Conservation (phyloP, 2,113 vertebrate genomes). For the Psephotus haematonotus region DNA sequence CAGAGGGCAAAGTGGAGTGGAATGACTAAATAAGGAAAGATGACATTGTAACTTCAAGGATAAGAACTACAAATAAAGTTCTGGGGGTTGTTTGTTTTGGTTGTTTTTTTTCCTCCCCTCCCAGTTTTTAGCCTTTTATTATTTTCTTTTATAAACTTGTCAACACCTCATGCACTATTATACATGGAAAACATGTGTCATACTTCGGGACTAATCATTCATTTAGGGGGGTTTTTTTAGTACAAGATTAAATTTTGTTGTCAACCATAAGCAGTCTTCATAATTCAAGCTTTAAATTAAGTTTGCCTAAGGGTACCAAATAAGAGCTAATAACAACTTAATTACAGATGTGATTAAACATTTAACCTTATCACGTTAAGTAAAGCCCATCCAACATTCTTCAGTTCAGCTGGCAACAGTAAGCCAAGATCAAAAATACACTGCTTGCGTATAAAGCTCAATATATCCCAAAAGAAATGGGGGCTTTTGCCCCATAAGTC, state of each 20-base stretch:
- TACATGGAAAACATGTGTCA: background rate
- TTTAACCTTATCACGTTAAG: slow-evolving; percentile 25
- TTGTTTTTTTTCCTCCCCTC: background rate
- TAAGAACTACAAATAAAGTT: background rate
- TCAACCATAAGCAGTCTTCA: slow-evolving; percentile 2
- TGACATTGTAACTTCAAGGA: slow-evolving; percentile 17
- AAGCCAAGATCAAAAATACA: background rate
- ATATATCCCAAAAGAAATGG: background rate
- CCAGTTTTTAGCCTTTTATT: background rate
- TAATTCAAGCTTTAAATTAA: slow-evolving; percentile 59
- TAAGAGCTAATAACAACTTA: slow-evolving; percentile 50
- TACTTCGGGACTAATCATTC: background rate
- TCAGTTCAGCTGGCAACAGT: background rate
- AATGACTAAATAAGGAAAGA: slow-evolving; percentile 45
- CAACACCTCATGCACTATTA: background rate
- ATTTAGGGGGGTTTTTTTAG: background rate
- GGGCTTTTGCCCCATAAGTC: background rate
- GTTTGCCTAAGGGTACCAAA: slow-evolving; percentile 30
- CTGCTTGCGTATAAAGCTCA: background rate
- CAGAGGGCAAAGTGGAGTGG: slow-evolving; percentile 29
- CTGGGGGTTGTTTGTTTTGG: background rate
- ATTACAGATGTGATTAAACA: slow-evolving; percentile 39
- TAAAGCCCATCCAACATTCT: background rate
- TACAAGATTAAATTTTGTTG: background rate
- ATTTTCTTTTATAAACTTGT: background rate